Conservation (phyloP, 2,113 vertebrate genomes). For the Psephotus haematonotus region DNA sequence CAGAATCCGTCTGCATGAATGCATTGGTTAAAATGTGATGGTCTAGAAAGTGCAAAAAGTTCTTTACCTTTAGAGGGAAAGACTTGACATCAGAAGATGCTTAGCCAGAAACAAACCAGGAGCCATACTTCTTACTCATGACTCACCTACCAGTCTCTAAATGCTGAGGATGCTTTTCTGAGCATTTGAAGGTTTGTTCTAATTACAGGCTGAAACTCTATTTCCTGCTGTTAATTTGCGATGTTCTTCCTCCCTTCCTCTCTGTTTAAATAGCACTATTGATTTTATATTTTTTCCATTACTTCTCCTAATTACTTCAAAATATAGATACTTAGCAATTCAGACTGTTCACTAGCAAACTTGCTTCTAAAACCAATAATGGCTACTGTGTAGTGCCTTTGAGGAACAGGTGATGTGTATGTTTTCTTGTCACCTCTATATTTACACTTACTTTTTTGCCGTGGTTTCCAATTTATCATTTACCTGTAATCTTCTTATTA, state of each 20-base stretch:
- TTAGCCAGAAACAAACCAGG: not conserved
- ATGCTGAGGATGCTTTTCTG: not conserved
- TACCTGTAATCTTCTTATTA: not conserved
- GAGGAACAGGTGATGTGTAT: not conserved
- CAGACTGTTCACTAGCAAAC: not conserved
- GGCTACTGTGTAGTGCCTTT: not conserved
- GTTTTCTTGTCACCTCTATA: not conserved
- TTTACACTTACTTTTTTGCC: not conserved
- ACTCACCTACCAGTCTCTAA: not conserved
- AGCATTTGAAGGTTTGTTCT: not conserved
- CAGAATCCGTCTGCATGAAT: not conserved
- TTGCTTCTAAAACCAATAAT: not conserved
- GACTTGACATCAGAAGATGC: not conserved
- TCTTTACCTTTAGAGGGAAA: not conserved
- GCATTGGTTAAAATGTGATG: not conserved
- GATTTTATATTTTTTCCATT: not conserved
- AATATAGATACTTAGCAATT: not conserved
- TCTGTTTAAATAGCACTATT: not conserved
- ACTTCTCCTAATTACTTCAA: not conserved
- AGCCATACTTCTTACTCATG: not conserved
- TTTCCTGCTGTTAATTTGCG: not conserved
- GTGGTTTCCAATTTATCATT: not conserved
- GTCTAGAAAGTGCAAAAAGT: not conserved
- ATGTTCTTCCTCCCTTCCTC: not conserved
- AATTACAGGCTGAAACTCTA: not conserved